Percentiles rank a stretch among this genome's conserved stretches.
phyloP scores from a whole-genome alignment of 2,797 vertebrate genomes.

The Enoplosus armatus region DNA sequence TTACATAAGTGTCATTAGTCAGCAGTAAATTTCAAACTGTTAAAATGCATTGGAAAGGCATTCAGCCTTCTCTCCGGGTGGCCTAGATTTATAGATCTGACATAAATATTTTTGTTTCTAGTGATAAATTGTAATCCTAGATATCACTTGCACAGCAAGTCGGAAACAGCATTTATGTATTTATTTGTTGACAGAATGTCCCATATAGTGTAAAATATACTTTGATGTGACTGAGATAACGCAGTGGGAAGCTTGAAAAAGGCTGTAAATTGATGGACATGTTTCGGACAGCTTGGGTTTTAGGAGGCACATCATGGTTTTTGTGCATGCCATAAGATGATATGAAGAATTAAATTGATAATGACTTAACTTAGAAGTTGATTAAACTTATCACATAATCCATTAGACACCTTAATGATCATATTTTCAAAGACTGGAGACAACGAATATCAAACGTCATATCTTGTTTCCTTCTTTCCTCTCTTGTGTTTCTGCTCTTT shows the following conservation, averaged over 20 bases:
- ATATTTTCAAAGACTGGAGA: not conserved
- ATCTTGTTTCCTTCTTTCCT: not conserved
- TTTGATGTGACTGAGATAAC: not conserved
- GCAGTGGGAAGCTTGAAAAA: not conserved
- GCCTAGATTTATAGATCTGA: slow-evolving; percentile 43
- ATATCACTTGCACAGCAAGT: slow-evolving; percentile 17
- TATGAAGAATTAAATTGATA: not conserved
- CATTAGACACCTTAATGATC: not conserved
- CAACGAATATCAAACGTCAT: not conserved
- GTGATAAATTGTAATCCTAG: slow-evolving; percentile 24
- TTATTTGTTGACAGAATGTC: slow-evolving; percentile 5
- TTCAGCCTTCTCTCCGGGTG: slow-evolving; percentile 37
- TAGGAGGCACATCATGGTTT: not conserved
- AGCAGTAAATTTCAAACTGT: slow-evolving; percentile 70
- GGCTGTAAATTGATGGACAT: not conserved
- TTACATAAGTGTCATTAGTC: slow-evolving; percentile 78
- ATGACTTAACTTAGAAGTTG: not conserved
- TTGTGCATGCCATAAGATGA: not conserved
- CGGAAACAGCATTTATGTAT: not conserved
- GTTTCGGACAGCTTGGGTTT: too few species aligned
- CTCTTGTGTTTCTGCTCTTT: not conserved
- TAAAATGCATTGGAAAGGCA: slow-evolving; percentile 57
- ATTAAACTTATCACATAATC: not conserved
- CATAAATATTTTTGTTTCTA: slow-evolving; percentile 44
- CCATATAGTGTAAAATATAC: not conserved